Evolutionary conservation across 2,113 vertebrate species (phyloP).

Genomic region (Takifugu bimaculatus): DNA sequence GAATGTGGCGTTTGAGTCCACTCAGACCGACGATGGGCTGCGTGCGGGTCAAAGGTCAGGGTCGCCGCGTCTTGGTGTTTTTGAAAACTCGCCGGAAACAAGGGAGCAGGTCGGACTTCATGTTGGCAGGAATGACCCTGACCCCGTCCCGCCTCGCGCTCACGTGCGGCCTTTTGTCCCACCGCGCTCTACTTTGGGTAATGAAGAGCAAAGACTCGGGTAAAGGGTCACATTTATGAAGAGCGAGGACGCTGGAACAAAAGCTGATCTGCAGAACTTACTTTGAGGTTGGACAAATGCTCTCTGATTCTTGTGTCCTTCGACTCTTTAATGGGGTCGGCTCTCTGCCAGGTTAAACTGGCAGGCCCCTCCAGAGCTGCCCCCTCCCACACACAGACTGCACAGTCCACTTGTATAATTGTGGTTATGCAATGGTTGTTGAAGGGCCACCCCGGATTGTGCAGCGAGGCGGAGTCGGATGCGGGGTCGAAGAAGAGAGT

Average conservation of each 20-base stretch:
- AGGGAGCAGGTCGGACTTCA: no score
- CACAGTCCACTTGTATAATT: constrained; percentile 66
- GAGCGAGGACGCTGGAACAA: not conserved
- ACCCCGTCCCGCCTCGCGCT: no score
- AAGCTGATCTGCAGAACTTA: not conserved
- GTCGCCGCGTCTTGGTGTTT: no score
- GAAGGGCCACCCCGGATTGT: constrained; percentile 60
- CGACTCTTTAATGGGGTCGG: constrained; percentile 41
- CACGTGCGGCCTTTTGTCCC: not conserved
- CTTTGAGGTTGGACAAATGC: constrained; percentile 11
- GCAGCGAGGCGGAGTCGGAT: constrained; percentile 44
- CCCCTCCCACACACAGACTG: constrained; percentile 30
- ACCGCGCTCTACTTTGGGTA: not conserved
- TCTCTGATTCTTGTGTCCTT: not conserved
- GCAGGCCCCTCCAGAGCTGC: constrained; percentile 47
- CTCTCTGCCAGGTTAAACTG: constrained; percentile 54
- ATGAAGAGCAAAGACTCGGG: not conserved
- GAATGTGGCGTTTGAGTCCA: no score
- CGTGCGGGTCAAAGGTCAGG: not conserved
- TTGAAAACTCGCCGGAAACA: no score
- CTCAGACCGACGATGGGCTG: not conserved
- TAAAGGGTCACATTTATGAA: no score
- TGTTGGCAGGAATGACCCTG: no score
- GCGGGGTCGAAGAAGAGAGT: constrained; percentile 10
- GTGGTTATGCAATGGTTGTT: constrained; percentile 64